Evolutionary conservation across 2,797 vertebrate species (phyloP), one percentile per base, ranked within the genome.

Genomic region (Dermochelys coriacea): DNA sequence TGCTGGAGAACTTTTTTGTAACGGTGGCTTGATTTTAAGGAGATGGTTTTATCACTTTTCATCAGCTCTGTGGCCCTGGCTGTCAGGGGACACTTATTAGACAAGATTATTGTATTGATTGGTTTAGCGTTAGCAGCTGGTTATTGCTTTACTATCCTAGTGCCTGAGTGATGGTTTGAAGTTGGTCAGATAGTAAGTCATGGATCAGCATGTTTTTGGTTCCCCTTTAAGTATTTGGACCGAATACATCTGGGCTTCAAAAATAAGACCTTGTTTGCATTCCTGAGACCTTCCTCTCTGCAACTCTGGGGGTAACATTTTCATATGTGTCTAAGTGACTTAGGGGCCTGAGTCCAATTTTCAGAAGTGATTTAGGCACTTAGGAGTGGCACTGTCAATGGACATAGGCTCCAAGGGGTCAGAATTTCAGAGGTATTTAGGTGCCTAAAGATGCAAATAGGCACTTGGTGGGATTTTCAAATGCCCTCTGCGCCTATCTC

Each of bases 11-110:
- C 25, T 4, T 3, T 9, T 79, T 61, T n/a, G 54, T 77, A 55
- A 75, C 45, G 34, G 12, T 52, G 34, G 0, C 19, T 55, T 6
- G 52, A 51, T 51, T 78, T 55, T 0, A 0, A 1, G 9, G 3
- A 8, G 27, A 45, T 2, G 51, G 51, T 74, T 64, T 90, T 87
- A 82, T 81, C 49, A 9, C 51, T 61, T 85, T 71, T 85, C 82
- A 2, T 31, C 5, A 14, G 12, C 61, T 49, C 77, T 31, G 2
- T 7, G 34, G 18, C 18, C 29, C n/a, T 0, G 0, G 11, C 52
- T 59, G 34, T 18, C 1, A 0, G 37, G 79, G 89, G 80, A 19
- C 31, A 50, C 37, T 61, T 34, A 18, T 86, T 25, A 78, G 0
- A 1, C 84, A 61, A 2, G 80, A 23, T 45, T 78, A 14, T 14